A percentile compares a stretch with the other conserved stretches of the same genome.
These are phyloP conservation scores for Myopa tessellatipennis DNA, from an alignment of 2,888 invertebrate genomes.

Conservation along the genomic window DNA sequence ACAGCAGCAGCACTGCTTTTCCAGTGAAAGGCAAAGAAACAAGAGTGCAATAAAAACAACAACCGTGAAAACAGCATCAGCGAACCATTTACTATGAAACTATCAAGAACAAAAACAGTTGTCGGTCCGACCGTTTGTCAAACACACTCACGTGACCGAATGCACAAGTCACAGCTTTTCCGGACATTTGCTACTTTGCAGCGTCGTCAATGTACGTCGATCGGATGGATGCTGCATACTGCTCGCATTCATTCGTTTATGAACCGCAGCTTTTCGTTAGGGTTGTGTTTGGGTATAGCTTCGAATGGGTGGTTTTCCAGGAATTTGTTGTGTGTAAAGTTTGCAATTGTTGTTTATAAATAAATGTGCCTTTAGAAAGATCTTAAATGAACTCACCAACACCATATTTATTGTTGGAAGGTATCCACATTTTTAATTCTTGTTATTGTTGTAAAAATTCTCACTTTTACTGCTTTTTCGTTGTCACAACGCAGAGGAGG, in stretches of 20 bases:
- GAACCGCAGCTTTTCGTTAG: constrained; percentile 14
- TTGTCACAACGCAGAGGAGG: not conserved
- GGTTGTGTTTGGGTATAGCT: not conserved
- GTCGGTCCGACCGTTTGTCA: not conserved
- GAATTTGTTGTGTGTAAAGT: constrained; percentile 19
- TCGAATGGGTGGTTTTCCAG: constrained; percentile 7
- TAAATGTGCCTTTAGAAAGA: constrained; percentile 18
- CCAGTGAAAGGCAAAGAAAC: constrained; percentile 18
- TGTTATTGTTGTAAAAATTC: constrained; percentile 3
- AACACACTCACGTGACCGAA: not conserved
- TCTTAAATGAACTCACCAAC: constrained; percentile 62
- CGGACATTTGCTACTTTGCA: constrained; percentile 41
- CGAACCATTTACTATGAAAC: not conserved
- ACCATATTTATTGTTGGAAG: constrained; percentile 68
- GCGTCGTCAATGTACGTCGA: not conserved
- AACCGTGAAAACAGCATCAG: constrained; percentile 1
- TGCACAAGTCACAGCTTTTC: constrained; percentile 52
- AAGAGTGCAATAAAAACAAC: constrained; percentile 7
- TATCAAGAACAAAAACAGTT: constrained; percentile 13
- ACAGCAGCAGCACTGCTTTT: not conserved
- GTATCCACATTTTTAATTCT: constrained; percentile 65
- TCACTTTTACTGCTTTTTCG: not conserved
- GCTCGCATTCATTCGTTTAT: not conserved
- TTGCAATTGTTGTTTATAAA: constrained; percentile 26
- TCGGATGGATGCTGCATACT: constrained; percentile 15